Evolutionary conservation across 2,797 vertebrate genomes (phyloP).

Genomic region (Sebastes goodei): DNA sequence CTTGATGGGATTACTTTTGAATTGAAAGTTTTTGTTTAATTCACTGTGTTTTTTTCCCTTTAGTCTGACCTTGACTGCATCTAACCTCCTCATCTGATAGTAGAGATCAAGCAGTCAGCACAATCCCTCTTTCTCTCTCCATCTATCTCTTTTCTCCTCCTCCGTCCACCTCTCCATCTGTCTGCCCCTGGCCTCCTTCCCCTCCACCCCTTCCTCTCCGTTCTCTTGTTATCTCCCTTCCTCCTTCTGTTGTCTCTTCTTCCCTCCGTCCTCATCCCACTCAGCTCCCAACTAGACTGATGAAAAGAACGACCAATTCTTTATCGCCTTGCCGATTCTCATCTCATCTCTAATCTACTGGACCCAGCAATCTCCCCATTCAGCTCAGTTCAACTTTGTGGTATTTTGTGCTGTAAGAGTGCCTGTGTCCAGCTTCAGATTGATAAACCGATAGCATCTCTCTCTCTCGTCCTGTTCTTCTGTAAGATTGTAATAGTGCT

Average conservation of each 20-base stretch:
- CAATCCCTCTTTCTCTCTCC: background rate
- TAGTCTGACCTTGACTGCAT: constrained; percentile 49
- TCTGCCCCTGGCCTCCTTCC: background rate
- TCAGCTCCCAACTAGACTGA: constrained; percentile 47
- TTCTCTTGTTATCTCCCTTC: constrained; percentile 14
- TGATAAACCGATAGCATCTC: constrained; percentile 56
- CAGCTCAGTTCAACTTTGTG: constrained; percentile 28
- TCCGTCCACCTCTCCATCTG: constrained; percentile 41
- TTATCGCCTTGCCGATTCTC: constrained; percentile 51
- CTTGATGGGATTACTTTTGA: constrained; percentile 65
- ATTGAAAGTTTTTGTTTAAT: constrained; percentile 47
- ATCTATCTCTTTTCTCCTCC: constrained; percentile 20
- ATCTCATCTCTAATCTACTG: constrained; percentile 66
- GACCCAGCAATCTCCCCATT: constrained; percentile 24
- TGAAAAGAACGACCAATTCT: constrained; percentile 59
- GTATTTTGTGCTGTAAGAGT: constrained; percentile 5
- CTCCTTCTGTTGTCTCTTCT: constrained; percentile 3
- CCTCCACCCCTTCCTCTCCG: background rate
- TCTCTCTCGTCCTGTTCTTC: constrained; percentile 40
- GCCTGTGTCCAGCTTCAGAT: constrained; percentile 10
- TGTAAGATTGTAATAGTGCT: constrained; percentile 29
- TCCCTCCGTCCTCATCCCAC: constrained; percentile 19
- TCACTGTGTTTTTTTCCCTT: constrained; percentile 8
- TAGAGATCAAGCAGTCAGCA: constrained; percentile 30
- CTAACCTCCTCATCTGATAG: constrained; percentile 34